Percentiles rank a stretch among this genome's conserved stretches.
These are phyloP conservation scores for Nannobrachium achirus DNA, from an alignment of 2,113 vertebrate species.

Conservation along the genomic window DNA sequence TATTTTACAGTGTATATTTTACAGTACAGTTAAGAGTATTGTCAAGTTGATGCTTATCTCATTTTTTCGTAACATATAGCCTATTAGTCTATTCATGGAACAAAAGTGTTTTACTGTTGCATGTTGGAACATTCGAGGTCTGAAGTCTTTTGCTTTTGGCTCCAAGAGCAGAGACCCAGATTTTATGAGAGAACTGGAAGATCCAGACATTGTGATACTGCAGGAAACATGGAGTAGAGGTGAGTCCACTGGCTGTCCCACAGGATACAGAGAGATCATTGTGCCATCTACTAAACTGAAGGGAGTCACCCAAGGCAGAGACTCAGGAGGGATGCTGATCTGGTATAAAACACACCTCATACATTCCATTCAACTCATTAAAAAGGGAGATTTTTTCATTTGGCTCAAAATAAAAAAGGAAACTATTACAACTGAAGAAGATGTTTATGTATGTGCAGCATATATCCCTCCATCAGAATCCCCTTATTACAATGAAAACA, in stretches of 20 bases:
- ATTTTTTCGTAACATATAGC: no score
- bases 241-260: not conserved
- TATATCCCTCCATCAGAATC: not conserved
- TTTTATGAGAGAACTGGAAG: not conserved
- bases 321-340: not conserved
- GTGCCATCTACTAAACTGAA: conserved; percentile 1
- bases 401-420: not conserved
- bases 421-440: not conserved
- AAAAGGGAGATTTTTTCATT: not conserved
- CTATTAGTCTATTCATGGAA: no score
- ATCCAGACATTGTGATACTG: not conserved
- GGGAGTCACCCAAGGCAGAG: not conserved
- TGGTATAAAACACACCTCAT: not conserved
- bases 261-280: not conserved
- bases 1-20: no score
- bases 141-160: not conserved
- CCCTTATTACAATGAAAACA: not conserved
- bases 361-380: not conserved
- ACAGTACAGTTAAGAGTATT: no score
- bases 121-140: not conserved
- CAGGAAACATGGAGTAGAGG: not conserved
- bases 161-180: not conserved
- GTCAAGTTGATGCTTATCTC: no score
- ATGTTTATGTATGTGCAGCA: not conserved
- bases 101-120: not conserved